These are phyloP conservation scores for Papilio polytes DNA, from an alignment of 1,140 invertebrate genomes.

Conservation along the genomic window DNA sequence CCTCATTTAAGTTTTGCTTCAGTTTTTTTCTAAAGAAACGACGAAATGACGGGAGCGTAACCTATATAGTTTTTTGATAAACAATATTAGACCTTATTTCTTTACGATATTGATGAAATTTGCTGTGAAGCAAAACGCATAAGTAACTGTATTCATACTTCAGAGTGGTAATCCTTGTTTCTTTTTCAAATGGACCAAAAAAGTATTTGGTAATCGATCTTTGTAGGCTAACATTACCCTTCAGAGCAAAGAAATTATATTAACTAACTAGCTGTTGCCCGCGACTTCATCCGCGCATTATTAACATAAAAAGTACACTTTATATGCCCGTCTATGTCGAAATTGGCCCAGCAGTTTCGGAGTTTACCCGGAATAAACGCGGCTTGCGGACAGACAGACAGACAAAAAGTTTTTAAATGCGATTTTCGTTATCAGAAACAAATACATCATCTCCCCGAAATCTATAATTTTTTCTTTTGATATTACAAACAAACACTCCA, in stretches of 20 bases:
- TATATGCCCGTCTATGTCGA: too few species aligned
- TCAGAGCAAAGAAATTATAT: neutral
- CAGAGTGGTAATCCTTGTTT: neutral
- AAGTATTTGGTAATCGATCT: neutral
- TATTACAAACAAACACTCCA: too few species aligned
- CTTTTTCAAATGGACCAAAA: neutral
- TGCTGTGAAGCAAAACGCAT: neutral
- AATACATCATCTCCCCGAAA: too few species aligned
- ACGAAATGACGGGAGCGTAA: constrained; percentile 14
- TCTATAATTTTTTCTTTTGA: too few species aligned
- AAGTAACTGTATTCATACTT: neutral
- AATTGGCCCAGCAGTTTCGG: too few species aligned
- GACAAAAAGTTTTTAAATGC: too few species aligned
- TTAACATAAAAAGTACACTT: too few species aligned
- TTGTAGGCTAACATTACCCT: neutral
- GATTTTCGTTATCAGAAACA: too few species aligned
- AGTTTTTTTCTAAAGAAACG: constrained; percentile 21
- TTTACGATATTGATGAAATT: neutral
- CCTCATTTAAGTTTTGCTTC: constrained; percentile 13
- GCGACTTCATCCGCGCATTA: too few species aligned
- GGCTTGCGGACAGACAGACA: too few species aligned
- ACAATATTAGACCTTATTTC: neutral
- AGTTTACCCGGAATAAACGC: too few species aligned
- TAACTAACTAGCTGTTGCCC: too few species aligned
- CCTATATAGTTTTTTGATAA: neutral